Conservation (phyloP, 2,113 vertebrate species). For the Oreochromis niloticus region DNA sequence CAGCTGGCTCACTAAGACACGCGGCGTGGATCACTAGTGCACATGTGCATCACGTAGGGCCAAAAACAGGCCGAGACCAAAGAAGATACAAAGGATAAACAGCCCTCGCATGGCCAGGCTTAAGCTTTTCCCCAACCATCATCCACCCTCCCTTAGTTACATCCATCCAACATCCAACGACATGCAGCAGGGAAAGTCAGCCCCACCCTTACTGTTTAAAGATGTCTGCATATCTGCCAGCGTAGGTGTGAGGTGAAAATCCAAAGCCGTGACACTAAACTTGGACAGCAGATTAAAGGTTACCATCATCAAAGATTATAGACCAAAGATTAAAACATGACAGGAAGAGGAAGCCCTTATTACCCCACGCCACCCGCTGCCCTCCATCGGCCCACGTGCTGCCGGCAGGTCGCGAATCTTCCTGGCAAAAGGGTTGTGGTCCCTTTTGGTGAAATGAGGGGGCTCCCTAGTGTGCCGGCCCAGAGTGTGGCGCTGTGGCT, state of each 20-base stretch:
- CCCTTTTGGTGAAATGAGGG: constrained; percentile 69
- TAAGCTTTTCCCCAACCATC: not conserved
- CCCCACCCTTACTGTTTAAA: not conserved
- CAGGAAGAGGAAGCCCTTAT: not conserved
- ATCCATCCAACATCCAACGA: not conserved
- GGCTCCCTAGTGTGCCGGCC: constrained; percentile 55
- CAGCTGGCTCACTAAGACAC: not conserved
- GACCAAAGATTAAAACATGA: not conserved
- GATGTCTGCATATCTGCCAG: not conserved
- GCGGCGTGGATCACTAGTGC: not conserved
- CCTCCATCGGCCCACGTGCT: not conserved
- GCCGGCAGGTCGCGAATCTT: constrained; percentile 47
- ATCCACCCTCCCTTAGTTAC: not conserved
- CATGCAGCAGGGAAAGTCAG: not conserved
- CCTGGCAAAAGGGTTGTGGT: constrained; percentile 66
- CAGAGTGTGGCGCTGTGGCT: constrained; percentile 61
- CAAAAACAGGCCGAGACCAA: no score
- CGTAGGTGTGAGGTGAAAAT: not conserved
- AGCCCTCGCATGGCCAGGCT: not conserved
- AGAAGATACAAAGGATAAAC: not conserved
- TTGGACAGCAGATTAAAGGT: not conserved
- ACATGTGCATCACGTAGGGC: not conserved
- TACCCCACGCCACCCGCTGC: not conserved
- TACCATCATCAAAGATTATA: not conserved
- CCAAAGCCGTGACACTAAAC: not conserved